Evolutionary conservation across 2,113 vertebrate species (phyloP).

Genomic region (Poeciliopsis prolifica): DNA sequence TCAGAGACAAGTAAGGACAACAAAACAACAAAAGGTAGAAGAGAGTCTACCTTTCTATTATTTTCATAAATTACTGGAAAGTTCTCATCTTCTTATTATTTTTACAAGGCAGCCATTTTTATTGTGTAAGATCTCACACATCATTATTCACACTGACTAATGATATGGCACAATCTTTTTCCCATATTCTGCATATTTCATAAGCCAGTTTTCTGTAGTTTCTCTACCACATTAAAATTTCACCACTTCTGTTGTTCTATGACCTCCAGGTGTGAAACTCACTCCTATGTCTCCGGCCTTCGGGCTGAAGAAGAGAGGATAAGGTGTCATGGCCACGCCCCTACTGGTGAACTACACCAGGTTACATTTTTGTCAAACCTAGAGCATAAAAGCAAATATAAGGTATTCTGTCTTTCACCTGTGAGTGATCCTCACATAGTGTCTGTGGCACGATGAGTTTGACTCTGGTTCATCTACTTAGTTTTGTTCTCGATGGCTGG

Average conservation of each 20-base stretch:
- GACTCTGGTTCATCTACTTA: slow-evolving; percentile 10
- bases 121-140: background rate
- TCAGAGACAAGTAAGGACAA: background rate
- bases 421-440: background rate
- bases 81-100: background rate
- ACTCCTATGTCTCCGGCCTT: slow-evolving; percentile 39
- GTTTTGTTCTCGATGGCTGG: slow-evolving; percentile 11
- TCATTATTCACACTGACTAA: background rate
- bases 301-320: slow-evolving; percentile 58
- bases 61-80: background rate
- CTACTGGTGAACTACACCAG: slow-evolving; percentile 40
- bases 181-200: slow-evolving; percentile 71
- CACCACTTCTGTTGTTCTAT: slow-evolving; percentile 64
- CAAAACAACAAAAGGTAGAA: background rate
- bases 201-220: slow-evolving; percentile 50
- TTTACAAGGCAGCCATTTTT: background rate
- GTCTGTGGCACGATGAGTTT: slow-evolving; percentile 9
- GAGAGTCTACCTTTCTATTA: background rate
- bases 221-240: slow-evolving; percentile 69
- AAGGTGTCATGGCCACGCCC: slow-evolving; percentile 69
- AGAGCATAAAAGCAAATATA: slow-evolving; percentile 47
- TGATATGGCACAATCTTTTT: slow-evolving; percentile 24
- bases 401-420: slow-evolving; percentile 52
- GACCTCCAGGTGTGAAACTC: slow-evolving; percentile 74
- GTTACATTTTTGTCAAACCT: slow-evolving; percentile 39